Conservation (phyloP, 2,797 vertebrate genomes). For the Rhincodon typus region DNA sequence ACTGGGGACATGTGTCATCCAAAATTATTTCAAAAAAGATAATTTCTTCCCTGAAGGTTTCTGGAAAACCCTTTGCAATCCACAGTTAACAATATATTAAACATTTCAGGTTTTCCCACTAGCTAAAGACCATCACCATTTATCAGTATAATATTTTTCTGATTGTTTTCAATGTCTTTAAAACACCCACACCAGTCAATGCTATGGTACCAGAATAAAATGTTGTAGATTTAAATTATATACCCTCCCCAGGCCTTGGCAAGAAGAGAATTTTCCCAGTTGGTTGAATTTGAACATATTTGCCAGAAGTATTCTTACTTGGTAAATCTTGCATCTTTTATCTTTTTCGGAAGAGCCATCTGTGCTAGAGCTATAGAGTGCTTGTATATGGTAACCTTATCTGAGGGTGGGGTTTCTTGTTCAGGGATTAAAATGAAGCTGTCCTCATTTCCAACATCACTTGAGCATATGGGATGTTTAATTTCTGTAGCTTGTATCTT, state of each 20-base stretch:
- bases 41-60: background rate
- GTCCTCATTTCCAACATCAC: background rate
- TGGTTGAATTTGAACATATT: background rate
- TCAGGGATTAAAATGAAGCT: background rate
- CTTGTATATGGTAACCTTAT: background rate
- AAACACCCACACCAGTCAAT: background rate
- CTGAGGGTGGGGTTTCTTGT: background rate
- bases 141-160: background rate
- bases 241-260: background rate
- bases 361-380: background rate
- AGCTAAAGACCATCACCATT: background rate
- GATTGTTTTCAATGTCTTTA: background rate
- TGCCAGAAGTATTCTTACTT: background rate
- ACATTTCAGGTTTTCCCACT: background rate
- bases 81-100: background rate
- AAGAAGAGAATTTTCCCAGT: background rate
- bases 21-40: background rate
- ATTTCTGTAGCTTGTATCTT: background rate
- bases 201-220: background rate
- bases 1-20: background rate
- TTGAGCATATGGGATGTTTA: background rate
- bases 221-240: background rate
- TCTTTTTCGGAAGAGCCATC: background rate
- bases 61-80: background rate
- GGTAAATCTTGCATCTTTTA: background rate